Evolutionary conservation across 2,113 vertebrate species (phyloP), one percentile per base, ranked within the genome.

Genomic region (Sitta europaea): DNA sequence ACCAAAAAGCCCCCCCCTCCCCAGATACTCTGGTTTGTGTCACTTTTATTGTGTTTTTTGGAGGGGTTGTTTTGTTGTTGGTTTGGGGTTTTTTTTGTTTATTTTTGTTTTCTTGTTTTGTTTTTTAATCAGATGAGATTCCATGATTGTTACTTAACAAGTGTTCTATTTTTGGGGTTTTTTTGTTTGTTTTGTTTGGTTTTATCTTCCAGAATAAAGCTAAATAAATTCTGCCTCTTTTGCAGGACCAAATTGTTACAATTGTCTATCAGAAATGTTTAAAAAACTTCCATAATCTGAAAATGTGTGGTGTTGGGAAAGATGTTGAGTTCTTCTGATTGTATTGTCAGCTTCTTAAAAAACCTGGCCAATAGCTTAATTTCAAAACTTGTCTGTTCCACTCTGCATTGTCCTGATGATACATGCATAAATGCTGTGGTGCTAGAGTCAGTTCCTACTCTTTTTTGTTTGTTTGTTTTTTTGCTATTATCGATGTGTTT

Each of bases 11-110:
- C 18, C 29, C 7, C 53, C 18, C 17, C 43, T 16, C 43, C 43
- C 17, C 2, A 5, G 31, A 5, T 1, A 1, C 19, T 84, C 8
- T 67, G 17, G 1, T 50, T 75, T 1, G 0, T 19, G 4, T 50
- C 6, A 38, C 2, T 17, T 12, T 33, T 55, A 10, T 45, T n/a
- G 15, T 21, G 25, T 5, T 42, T 36, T 40, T 7, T 28, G 12
- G 0, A 5, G 15, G 33, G 3, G 4, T 22, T 42, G 36, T 15
- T 65, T n/a, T n/a, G n/a, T n/a, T n/a, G 8, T 57, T 88, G 12
- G 18, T 19, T 74, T 48, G 8, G 16, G 2, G 2, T 6, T 33
- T 79, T 47, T 42, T 42, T 23, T n/a, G 9, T 29, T 71, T 22
- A 9, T 6, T 62, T 84, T 54, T 47, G 13, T 65, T 72, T 50